Base-by-base conservation (phyloP, 53 echinoderm and acorn worm genomes). In the Pentamera pediparva region DNA sequence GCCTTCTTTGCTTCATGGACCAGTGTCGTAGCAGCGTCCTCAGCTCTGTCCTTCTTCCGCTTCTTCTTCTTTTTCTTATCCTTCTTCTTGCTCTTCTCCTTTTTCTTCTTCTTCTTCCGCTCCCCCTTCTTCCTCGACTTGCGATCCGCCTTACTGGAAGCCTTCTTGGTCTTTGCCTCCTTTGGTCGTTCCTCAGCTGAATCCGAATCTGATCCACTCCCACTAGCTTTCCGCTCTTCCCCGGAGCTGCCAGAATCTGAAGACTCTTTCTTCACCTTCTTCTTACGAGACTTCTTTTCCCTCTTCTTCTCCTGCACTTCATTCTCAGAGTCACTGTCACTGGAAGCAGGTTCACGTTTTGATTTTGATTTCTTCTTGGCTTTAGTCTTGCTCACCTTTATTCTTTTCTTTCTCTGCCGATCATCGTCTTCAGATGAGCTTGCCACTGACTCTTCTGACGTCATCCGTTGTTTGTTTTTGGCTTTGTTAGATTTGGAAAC, bases 71-170 rank as follows among this genome's bases (percentile, higher is more conserved):
- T 56, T 58, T 72, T 75, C 49, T 79, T 74, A 25, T 78, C 79
- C 35, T 82, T 84, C 73, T 74, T 89, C 58, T 55, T 84, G 41
- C 67, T 78, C 61, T 67, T 79, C 34, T 79, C 77, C 75, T 65
- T 86, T 32, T 72, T 58, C 39, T 78, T 75, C 56, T 77, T 81
- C 28, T 73, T 69, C 61, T 79, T 89, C 63, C 87, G 87, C 15
- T 62, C 36, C 28, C 61, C 55, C n/a, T 53, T 72, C 7, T 20
- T 72, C 73, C 54, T 72, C 34, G 32, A 32, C 73, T 72, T 72
- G 15, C 35, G 63, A 4, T 37, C 38, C 5, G 8, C 37, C n/a
- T 63, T 38, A 10, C 45, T 17, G 17, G 10, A n/a, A n/a, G n/a
- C n/a, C 54, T 53, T 72, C 53, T 49, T 48, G 18, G n/a, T n/a